phyloP scores from a whole-genome alignment of 2,797 vertebrate species.

The Bovichtus variegatus region DNA sequence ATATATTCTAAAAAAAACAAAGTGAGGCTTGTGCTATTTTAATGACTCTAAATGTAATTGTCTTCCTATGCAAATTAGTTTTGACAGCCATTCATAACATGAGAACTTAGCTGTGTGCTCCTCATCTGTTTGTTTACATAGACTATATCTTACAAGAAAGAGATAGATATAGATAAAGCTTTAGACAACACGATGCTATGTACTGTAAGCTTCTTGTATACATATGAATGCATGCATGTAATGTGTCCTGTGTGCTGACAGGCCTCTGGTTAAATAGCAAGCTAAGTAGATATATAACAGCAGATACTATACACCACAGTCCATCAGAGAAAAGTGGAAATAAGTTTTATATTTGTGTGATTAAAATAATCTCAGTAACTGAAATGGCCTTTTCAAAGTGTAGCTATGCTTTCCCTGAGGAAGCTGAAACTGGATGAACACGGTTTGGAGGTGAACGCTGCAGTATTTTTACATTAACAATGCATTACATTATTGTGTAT shows the following conservation, averaged over 20 bases:
- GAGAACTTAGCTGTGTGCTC: background rate
- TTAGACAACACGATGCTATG: background rate
- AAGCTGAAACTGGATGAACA: conserved; percentile 1
- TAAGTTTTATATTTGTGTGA: background rate
- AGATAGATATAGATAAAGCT: background rate
- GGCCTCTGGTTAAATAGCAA: background rate
- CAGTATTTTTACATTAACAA: too few species aligned
- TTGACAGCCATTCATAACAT: background rate
- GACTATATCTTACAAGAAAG: background rate
- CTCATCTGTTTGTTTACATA: background rate
- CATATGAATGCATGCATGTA: background rate
- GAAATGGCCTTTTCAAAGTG: background rate
- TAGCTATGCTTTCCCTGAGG: background rate
- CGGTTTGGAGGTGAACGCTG: background rate
- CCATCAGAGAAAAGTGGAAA: background rate
- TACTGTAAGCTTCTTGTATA: background rate
- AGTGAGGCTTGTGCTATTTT: background rate
- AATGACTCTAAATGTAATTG: background rate
- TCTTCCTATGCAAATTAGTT: background rate
- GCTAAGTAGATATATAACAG: background rate
- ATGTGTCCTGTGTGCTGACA: background rate
- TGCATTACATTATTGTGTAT: too few species aligned
- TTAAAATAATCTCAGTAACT: background rate
- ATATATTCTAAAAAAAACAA: background rate
- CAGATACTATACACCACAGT: background rate